phyloP scores from a whole-genome alignment of 2,797 vertebrate genomes.

The Gymnothorax javanicus region DNA sequence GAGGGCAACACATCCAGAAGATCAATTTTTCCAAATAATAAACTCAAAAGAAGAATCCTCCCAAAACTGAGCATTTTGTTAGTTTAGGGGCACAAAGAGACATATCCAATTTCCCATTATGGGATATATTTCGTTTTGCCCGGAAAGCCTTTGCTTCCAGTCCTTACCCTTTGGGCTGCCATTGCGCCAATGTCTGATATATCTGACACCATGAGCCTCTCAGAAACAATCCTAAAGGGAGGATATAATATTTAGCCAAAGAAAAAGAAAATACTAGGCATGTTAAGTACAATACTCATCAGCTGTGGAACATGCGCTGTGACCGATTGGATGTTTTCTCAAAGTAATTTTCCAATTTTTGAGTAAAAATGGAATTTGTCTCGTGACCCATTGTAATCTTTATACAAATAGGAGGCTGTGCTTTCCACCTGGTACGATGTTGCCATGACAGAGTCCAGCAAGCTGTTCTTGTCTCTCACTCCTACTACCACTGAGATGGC shows the following conservation, averaged over 20 bases:
- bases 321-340: neutral
- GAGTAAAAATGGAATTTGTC: neutral
- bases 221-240: neutral
- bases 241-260: neutral
- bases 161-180: neutral
- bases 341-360: neutral
- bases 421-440: neutral
- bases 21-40: too few species aligned
- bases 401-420: conserved; percentile 17
- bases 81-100: neutral
- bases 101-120: too few species aligned
- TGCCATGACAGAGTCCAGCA: conserved; percentile 3
- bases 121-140: too few species aligned
- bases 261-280: neutral
- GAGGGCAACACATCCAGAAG: neutral
- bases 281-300: neutral
- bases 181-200: neutral
- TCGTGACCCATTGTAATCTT: neutral
- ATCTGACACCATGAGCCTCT: neutral
- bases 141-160: neutral
- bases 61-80: neutral
- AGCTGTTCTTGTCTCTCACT: conserved; percentile 21
- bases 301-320: neutral
- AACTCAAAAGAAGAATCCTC: neutral
- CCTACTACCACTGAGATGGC: neutral